Base-by-base conservation (phyloP, 2,888 invertebrate species). In the Spialia ferax region DNA sequence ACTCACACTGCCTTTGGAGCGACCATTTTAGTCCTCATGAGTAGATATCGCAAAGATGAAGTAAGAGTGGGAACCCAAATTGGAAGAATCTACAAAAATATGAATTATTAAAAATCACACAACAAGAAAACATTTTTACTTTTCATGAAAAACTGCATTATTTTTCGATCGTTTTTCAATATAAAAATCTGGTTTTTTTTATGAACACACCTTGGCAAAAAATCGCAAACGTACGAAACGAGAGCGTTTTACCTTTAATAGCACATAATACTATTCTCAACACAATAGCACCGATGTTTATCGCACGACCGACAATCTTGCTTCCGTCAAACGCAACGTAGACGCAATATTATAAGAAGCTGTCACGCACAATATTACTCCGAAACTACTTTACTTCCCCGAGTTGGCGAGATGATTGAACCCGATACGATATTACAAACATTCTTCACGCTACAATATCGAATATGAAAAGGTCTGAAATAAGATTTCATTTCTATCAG, bases 341-440 rank as follows among this genome's bases (percentile, higher is more conserved):
- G 67, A 70, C 67, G 66, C 73, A 73, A 75, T 76, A 73, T 76
- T 74, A 75, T 73, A 73, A 59, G 72, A 70, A 70, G 69, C 76
- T 81, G 83, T 83, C 84, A 83, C 80, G 75, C 79, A 80, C 82
- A 80, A 79, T 78, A 77, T 82, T 79, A 76, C 78, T 75, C 66
- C 68, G 72, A 78, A 79, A 79, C 76, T 79, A 78, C 74, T 74
- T 77, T 77, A 70, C 74, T 79, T 75, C 76, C 76, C 68, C 73
- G 69, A 83, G 85, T 88, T 87, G 85, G 85, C 74, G 69, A 83
- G 85, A 89, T 87, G 85, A 86, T 86, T 85, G 84, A 81, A 81
- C 79, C 78, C 76, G 85, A 89, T 87, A 86, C 79, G 78, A 78
- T 72, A 76, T 77, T 77, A 76, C 78, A 75, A 73, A 79, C 75